These are phyloP conservation scores for Loris lydekkerianus DNA, from an alignment of 2,797 vertebrate species.

Conservation along the genomic window DNA sequence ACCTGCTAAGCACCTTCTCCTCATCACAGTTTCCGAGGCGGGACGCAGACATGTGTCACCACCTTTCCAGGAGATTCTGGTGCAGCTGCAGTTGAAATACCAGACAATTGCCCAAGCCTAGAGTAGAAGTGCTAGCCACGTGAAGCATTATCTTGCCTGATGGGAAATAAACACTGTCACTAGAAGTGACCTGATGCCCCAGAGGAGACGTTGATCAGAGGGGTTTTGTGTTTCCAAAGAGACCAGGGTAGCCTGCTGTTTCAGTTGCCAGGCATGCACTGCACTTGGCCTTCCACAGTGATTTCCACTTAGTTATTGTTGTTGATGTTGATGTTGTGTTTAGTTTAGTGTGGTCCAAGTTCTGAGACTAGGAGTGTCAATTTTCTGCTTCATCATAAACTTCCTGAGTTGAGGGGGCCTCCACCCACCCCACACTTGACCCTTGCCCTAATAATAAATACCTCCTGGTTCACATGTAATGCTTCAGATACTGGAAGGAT, in stretches of 20 bases:
- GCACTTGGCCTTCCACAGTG: background rate
- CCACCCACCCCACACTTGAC: fast-evolving
- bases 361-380: background rate
- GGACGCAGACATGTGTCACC: background rate
- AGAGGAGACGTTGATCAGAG: background rate
- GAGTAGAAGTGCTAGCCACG: background rate
- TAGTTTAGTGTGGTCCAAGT: background rate
- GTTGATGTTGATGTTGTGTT: background rate
- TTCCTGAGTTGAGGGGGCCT: background rate
- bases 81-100: background rate
- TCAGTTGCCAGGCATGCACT: background rate
- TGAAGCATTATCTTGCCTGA: background rate
- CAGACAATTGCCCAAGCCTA: background rate
- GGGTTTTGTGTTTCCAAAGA: background rate
- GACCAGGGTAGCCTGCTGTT: fast-evolving
- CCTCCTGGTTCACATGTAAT: background rate
- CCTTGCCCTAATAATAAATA: background rate
- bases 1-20: background rate
- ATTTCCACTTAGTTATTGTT: background rate
- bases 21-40: background rate
- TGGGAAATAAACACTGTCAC: background rate
- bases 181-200: background rate
- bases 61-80: background rate
- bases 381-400: background rate
- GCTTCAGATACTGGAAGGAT: background rate